Conservation (phyloP, 2,888 invertebrate genomes). For the Zelleria hepariella region DNA sequence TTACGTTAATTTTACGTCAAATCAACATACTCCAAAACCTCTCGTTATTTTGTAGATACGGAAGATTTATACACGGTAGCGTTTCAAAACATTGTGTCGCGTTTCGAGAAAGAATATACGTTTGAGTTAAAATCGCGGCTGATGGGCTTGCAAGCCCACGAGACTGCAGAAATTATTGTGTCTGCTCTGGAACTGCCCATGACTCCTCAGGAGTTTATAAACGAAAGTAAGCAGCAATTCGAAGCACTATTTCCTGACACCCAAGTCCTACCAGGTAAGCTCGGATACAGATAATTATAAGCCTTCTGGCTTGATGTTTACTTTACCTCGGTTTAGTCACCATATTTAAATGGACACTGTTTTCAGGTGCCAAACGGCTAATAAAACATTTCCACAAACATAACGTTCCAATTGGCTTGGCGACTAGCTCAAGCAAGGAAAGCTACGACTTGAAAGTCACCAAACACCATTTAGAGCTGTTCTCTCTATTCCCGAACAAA, state of each 20-base stretch:
- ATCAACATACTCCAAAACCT: background rate
- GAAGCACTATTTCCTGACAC: slow-evolving; percentile 74
- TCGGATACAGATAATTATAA: background rate
- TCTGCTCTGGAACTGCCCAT: slow-evolving; percentile 75
- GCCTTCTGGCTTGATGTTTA: background rate
- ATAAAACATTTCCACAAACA: slow-evolving; percentile 79
- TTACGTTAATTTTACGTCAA: background rate
- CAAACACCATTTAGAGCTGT: slow-evolving; percentile 75
- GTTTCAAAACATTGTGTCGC: slow-evolving; percentile 76
- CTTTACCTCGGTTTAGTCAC: background rate
- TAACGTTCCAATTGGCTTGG: slow-evolving; percentile 85
- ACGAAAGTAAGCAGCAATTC: slow-evolving; percentile 65
- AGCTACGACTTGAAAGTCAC: slow-evolving; percentile 79
- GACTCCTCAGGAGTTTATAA: slow-evolving; percentile 76
- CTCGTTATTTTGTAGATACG: slow-evolving; percentile 74
- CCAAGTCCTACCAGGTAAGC: slow-evolving; percentile 70
- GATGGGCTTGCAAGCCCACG: slow-evolving; percentile 79
- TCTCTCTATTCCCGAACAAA: slow-evolving; percentile 77
- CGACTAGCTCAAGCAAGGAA: slow-evolving; percentile 86
- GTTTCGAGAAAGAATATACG: slow-evolving; percentile 81
- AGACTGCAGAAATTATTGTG: slow-evolving; percentile 74
- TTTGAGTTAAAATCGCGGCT: slow-evolving; percentile 81
- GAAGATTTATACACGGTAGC: slow-evolving; percentile 83
- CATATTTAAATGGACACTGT: background rate
- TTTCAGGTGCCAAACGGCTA: slow-evolving; percentile 81